Base-by-base conservation (phyloP, 2,113 vertebrate genomes). In the Notothenia coriiceps region DNA sequence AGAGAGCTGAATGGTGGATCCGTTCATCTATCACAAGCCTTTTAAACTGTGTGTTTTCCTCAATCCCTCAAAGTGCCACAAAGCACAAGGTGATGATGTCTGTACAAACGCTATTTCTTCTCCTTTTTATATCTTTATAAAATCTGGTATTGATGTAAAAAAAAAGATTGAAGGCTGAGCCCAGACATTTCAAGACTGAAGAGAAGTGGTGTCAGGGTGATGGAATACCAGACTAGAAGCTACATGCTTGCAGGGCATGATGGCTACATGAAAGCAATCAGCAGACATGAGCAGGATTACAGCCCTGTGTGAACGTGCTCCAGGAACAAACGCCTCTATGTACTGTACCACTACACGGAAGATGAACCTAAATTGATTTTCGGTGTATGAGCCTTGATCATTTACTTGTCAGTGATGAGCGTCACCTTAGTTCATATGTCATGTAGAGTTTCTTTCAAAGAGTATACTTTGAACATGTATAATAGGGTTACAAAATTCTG, bases 141-240 rank as follows among this genome's bases (percentile, higher is more conserved):
- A 22, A 86, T 81, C 57, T 50, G 43, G 20, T 61, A 82, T 60
- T 54, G 44, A 52, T 47, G 40, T 59, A 76, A 78, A 73, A 35
- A 73, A 75, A 55, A 82, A 13, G 74, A 66, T 57, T 14, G 47
- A 66, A 66, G 63, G 50, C 52, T 70, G 55, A 25, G 49, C 13
- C 13, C 35, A 68, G 69, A 71, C 11, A 51, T 46, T 60, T 22
- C 66, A 70, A 73, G 57, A 84, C 70, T 60, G 50, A 20, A 50
- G 44, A 67, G 49, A 71, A 69, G 8, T 60, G 43, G 0, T 56
- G 55, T 82, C 59, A 73, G 17, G 4, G 63, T 40, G 25, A 13
- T 56, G 44, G 44, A 70, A 25, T 17, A 20, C 11, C 10, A 65
- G 44, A 72, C 12, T 20, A 75, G 20, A 61, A 20, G 51, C 43